phyloP scores from a whole-genome alignment of 2,797 vertebrate species.

The Hypotaenidia okinawae region DNA sequence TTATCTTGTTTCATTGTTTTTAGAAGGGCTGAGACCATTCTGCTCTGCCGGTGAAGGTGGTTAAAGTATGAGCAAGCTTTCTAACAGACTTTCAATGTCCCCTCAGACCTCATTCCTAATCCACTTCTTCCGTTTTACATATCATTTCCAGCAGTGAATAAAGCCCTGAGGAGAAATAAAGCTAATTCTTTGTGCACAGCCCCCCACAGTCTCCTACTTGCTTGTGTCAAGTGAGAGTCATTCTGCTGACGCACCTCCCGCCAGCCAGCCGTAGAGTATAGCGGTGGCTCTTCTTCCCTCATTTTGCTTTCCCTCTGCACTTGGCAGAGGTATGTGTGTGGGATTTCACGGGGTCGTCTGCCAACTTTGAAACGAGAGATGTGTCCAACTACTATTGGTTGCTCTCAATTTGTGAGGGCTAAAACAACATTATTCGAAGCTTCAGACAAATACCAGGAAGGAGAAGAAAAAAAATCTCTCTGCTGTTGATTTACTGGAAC shows the following conservation, averaged over 20 bases:
- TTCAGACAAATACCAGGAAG: conserved; percentile 55
- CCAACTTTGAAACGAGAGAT: conserved; percentile 48
- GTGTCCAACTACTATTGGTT: conserved; percentile 26
- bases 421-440: conserved; percentile 61
- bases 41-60: not conserved
- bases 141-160: conserved; percentile 64
- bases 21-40: not conserved
- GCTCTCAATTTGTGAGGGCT: conserved; percentile 14
- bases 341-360: conserved; percentile 53
- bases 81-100: not conserved
- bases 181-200: conserved; percentile 36
- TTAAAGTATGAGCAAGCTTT: not conserved
- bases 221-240: conserved; percentile 30
- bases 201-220: conserved; percentile 21
- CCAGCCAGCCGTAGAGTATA: not conserved
- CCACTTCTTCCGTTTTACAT: not conserved
- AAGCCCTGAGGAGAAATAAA: conserved; percentile 37
- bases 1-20: not conserved
- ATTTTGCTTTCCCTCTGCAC: conserved; percentile 22
- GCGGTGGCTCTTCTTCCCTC: not conserved
- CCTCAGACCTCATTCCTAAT: not conserved
- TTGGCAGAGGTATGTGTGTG: conserved; percentile 43
- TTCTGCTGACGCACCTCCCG: conserved; percentile 55
- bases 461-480: not conserved
- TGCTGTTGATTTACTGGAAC: conserved; percentile 58